Base-by-base conservation (phyloP, 2,113 vertebrate species). In the Excalfactoria chinensis region DNA sequence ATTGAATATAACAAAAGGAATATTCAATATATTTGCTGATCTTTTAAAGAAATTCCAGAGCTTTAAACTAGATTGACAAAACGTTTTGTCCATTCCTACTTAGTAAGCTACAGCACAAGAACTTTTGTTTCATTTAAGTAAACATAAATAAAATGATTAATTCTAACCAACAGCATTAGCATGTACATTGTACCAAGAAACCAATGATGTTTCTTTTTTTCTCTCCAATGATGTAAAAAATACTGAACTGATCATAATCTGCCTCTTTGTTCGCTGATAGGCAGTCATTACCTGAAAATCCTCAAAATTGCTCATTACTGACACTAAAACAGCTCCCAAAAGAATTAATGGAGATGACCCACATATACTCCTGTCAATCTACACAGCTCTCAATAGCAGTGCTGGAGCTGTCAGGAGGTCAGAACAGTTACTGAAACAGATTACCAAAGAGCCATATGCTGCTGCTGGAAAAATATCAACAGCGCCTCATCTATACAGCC, bases 381-480 rank as follows among this genome's bases (percentile, higher is more conserved):
- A 66, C 26, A 34, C 14, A 77, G 78, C 32, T 19, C 70, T 90
- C 80, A 83, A 76, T 55, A 95, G 85, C 71, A 88, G 70, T 85
- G 82, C 76, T 87, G 84, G 89, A 93, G 84, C 91, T 90, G 91
- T 86, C 74, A 71, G 26, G 79, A 64, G 89, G 79, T 94, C 93
- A 92, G 84, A 92, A 89, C 67, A 86, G 88, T 95, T 81, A 97
- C 90, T 64, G 49, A 58, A 93, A 40, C 34, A 56, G 53, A 32
- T 78, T 92, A 91, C 93, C 93, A 93, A 76, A 76, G 28, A 92
- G 40, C 89, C 95, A 95, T 95, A 96, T 94, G 89, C 86, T 94
- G 76, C 69, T 84, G 28, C 66, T 96, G 96, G 96, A 96, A 85
- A 66, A 25, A 72, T 48, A 89, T 86, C 93, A 97, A 62, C 84